Base-by-base conservation (phyloP, 2,797 vertebrate species). In the Huso huso region DNA sequence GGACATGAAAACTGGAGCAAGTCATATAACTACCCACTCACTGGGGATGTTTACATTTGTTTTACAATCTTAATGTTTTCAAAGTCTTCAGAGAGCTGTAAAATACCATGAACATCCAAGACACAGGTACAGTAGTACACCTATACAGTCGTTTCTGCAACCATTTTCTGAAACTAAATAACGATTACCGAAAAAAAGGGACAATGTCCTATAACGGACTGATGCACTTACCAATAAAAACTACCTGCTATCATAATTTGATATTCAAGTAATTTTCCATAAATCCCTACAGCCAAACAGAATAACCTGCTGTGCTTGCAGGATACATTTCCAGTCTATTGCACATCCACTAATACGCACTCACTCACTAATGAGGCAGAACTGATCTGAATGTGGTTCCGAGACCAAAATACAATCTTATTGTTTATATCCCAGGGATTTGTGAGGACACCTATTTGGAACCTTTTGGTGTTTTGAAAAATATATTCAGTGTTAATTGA, bases 261-360 rank as follows among this genome's bases (percentile, higher is more conserved):
- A n/a, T 58, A 58, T 58, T 5, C 55, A 11, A 2, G 10, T n/a
- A 58, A 11, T 58, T 11, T 11, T n/a, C 10, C n/a, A 58, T 58
- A 58, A 7, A 58, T 58, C 10, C 12, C 55, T 13, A 58, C 55
- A 58, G 55, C 55, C 51, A 62, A 62, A 62, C 7, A 62, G 5
- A 4, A 7, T 15, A 62, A 62, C 61, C 61, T 62, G 61, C 61
- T 62, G 61, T 62, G 61, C 18, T 62, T 15, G 61, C 61, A 48
- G 61, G 61, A 2, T 37, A 62, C 15, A 62, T 62, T 62, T 62
- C 61, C 61, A 62, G 0, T 62, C 48, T 37, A 37, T 12, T 62
- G 18, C 61, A 62, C 48, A 62, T 10, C 6, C 61, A 23, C 18
- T 62, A 9, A 62, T 62, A 62, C 37, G 18, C 61, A 62, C n/a